A percentile compares a stretch with the other conserved stretches of the same genome.
Conservation (phyloP, 2,113 vertebrate species). For the Chauna torquata region DNA sequence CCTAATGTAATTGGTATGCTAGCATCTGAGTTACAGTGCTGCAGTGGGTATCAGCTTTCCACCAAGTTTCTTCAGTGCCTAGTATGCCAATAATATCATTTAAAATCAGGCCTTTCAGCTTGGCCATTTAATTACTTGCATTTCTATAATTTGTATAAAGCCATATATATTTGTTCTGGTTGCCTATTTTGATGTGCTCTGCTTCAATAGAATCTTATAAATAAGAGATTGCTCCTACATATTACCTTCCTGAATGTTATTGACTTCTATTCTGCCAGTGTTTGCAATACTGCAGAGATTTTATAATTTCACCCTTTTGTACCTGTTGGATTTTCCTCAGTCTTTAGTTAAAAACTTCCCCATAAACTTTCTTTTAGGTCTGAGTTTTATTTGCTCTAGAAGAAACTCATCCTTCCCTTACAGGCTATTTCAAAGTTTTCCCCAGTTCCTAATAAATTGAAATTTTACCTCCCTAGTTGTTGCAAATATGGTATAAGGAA, state of each 20-base stretch:
- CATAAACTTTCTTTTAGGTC: conserved; percentile 6
- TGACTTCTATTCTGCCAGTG: background rate
- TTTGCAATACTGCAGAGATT: background rate
- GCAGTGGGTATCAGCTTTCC: background rate
- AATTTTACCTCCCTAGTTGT: background rate
- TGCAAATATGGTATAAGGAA: background rate
- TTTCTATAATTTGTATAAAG: background rate
- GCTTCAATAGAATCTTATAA: background rate
- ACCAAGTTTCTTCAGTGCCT: background rate
- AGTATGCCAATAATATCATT: background rate
- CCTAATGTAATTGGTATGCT: background rate
- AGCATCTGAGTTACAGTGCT: background rate
- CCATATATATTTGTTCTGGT: background rate
- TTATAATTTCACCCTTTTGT: background rate
- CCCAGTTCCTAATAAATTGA: background rate
- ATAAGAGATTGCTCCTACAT: background rate
- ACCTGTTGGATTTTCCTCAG: background rate
- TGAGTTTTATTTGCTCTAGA: background rate
- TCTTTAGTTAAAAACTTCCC: background rate
- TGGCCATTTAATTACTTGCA: background rate
- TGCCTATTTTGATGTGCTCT: background rate
- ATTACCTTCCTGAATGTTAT: background rate
- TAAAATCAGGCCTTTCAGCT: background rate
- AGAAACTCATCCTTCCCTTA: background rate
- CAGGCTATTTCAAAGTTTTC: background rate